Evolutionary conservation across 64 coral and sea anemone genomes (phyloP), one percentile per base, ranked within the genome.

Genomic region (Hydrozoanthus tunicans): DNA sequence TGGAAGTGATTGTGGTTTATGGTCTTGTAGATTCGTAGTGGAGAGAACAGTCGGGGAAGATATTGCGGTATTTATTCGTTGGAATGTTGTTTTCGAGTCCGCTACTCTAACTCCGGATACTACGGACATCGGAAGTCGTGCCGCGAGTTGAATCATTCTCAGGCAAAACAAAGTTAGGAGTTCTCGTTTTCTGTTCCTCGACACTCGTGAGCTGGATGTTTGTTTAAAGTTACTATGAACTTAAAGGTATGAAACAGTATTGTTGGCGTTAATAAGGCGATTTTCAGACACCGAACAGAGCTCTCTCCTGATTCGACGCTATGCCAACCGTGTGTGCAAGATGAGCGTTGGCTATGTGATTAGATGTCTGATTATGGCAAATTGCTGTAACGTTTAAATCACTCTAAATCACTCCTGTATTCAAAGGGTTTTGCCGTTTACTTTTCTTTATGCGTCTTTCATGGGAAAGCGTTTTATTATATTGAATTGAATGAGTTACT

Each of bases 371-470:
- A 73, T 88, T 88, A 57, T 73, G 70, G 57, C 55, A 74, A 88
- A 88, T 88, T 74, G 84, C 69, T 88, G 56, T 70, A 88, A 14
- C 69, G 67, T 60, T 17, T 88, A 74, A 88, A 75, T 88, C 70
- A 67, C 84, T 88, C 84, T 88, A 74, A 88, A 75, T 88, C 84
- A 67, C 84, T 88, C 84, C 84, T 26, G 59, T 88, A 73, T 86
- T 58, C 9, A 32, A 75, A 88, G 84, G 68, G 74, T 58, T 74
- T 88, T n/a, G 24, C 58, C 84, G 67, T 75, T 75, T 61, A 15
- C 59, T 88, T 58, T 73, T 88, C 62, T 88, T 54, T 59, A 88
- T 73, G 84, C 24, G 80, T 73, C 70, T 74, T 23, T 62, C 70
- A 23, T 73, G 55, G 55, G 56, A 73, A 59, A 88, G 69, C 73